Conservation (phyloP, 2,888 invertebrate genomes). For the Clunio marinus region DNA sequence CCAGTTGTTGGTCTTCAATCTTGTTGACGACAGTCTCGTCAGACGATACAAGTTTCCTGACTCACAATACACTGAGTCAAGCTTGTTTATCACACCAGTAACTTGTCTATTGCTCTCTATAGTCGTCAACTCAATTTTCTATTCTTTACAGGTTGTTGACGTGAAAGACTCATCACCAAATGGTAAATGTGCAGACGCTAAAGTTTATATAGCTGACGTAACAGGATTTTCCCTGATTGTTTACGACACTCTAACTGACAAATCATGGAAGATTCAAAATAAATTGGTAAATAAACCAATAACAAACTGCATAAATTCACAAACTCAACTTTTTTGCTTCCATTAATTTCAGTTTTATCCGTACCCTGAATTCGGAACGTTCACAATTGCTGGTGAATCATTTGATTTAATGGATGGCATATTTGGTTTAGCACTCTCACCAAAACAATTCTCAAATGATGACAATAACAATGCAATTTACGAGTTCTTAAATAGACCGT, state of each 20-base stretch:
- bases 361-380: conserved; percentile 54
- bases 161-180: conserved; percentile 50
- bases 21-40: conserved; percentile 62
- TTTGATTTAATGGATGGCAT: conserved; percentile 68
- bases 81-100: conserved; percentile 48
- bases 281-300: conserved; percentile 53
- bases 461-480: conserved; percentile 52
- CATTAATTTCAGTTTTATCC: conserved; percentile 41
- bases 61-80: conserved; percentile 45
- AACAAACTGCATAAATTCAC: no score
- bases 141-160: conserved; percentile 54
- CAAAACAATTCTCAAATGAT: conserved; percentile 46
- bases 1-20: conserved; percentile 74
- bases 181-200: conserved; percentile 54
- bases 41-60: conserved; percentile 48
- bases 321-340: not conserved
- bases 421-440: conserved; percentile 58
- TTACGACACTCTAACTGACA: conserved; percentile 53
- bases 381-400: conserved; percentile 56
- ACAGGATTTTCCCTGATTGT: conserved; percentile 60
- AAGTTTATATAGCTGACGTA: conserved; percentile 63
- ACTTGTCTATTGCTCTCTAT: conserved; percentile 54
- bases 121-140: no score
- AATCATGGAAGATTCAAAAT: conserved; percentile 59
- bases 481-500: conserved; percentile 52